phyloP scores from a whole-genome alignment of 1,140 invertebrate genomes.

The Thaumatotibia leucotreta region DNA sequence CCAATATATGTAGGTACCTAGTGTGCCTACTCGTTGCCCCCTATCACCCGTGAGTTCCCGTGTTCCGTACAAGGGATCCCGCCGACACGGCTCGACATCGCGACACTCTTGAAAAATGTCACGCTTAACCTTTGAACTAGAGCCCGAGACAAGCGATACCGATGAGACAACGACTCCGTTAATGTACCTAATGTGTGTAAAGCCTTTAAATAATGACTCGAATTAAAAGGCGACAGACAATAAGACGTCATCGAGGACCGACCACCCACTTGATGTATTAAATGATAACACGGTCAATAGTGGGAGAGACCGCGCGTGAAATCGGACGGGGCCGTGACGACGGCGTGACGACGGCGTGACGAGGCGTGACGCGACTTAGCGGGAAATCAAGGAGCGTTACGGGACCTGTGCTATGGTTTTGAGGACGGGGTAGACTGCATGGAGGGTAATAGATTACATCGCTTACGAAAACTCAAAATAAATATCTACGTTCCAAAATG shows the following conservation, averaged over 20 bases:
- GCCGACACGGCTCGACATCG: background rate
- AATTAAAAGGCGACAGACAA: background rate
- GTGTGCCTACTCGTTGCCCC: background rate
- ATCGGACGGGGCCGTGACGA: background rate
- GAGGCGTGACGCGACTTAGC: conserved; percentile 10
- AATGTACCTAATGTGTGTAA: background rate
- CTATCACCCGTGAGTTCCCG: background rate
- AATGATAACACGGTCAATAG: background rate
- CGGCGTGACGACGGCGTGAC: conserved; percentile 14
- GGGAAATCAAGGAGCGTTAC: conserved; percentile 1
- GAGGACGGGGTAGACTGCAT: too few relatives aligned
- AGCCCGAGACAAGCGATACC: background rate
- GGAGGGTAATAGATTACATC: too few relatives aligned
- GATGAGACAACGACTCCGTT: background rate
- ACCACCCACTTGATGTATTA: conserved; percentile 7
- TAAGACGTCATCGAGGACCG: background rate
- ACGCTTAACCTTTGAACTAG: background rate
- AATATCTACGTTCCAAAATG: too few relatives aligned
- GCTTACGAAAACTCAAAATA: too few relatives aligned
- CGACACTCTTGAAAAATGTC: background rate
- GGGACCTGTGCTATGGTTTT: too few relatives aligned
- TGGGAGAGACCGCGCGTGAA: conserved; percentile 9
- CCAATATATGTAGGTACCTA: too few relatives aligned
- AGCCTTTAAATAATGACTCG: background rate
- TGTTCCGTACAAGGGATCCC: background rate